Evolutionary conservation across 2,888 invertebrate genomes (phyloP).

Genomic region (Conchocele bisecta): DNA sequence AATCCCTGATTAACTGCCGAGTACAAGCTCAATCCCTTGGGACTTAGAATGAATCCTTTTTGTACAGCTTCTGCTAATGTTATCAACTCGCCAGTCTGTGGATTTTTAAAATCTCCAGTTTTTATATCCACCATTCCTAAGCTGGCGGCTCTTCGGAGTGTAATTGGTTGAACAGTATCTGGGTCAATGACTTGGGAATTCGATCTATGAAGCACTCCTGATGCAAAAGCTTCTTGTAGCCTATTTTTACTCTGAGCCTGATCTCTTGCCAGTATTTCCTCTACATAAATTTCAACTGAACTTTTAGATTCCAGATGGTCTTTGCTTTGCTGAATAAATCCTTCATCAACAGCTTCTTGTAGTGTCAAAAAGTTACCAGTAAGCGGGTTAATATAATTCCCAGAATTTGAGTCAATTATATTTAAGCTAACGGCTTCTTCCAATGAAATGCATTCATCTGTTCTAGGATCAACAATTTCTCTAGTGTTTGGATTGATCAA

Average conservation of each 20-base stretch:
- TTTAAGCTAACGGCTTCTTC: conserved; percentile 66
- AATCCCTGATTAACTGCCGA: conserved; percentile 81
- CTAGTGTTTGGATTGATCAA: conserved; percentile 68
- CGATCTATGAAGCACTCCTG: conserved; percentile 72
- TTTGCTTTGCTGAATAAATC: conserved; percentile 77
- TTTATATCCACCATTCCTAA: conserved; percentile 84
- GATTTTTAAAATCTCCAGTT: conserved; percentile 76
- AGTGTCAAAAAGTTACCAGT: conserved; percentile 82
- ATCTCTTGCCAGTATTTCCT: conserved; percentile 71
- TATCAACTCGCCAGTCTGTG: conserved; percentile 75
- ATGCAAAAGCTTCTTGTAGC: conserved; percentile 74
- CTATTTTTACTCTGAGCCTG: conserved; percentile 64
- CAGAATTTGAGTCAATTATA: conserved; percentile 63
- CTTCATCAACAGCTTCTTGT: conserved; percentile 83
- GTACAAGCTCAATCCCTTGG: conserved; percentile 75
- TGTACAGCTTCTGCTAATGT: conserved; percentile 72
- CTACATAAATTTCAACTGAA: conserved; percentile 73
- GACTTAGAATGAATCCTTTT: conserved; percentile 75
- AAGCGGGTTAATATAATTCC: conserved; percentile 65
- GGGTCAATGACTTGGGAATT: conserved; percentile 78
- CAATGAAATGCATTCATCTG: conserved; percentile 80
- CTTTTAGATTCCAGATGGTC: conserved; percentile 60
- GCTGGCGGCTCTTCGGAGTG: conserved; percentile 78
- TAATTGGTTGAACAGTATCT: conserved; percentile 75
- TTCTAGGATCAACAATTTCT: conserved; percentile 85